Base-by-base conservation (phyloP, 2,888 invertebrate species). In the Netelia melanura region DNA sequence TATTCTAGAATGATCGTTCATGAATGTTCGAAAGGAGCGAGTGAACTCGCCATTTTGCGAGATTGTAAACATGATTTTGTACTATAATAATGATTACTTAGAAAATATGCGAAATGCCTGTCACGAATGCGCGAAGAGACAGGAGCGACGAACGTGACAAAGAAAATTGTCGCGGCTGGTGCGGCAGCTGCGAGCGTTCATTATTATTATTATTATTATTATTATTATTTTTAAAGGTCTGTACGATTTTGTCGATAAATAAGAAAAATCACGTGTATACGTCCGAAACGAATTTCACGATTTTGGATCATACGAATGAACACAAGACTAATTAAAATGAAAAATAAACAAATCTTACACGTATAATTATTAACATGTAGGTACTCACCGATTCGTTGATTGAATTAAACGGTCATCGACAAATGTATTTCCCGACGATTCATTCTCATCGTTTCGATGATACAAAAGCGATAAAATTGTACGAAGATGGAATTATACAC, bases 41-140 rank as follows among this genome's bases (percentile, higher is more conserved):
- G 77, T 61, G n/a, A 62, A 62, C 70, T 83, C 64, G 62, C 81
- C 48, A 67, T 62, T 58, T 62, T 61, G 84, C 83, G 86, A 85
- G 65, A 85, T 83, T 62, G 64, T 78, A 75, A 72, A 81, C 83
- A 86, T 86, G 81, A 86, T 86, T 87, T 87, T 88, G 88, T 88
- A 88, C 84, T 83, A 87, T 86, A 88, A 87, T 86, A 88, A 86
- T 83, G 83, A 84, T 84, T 86, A 85, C 83, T 87, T 85, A 85
- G 85, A 87, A 84, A 83, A 86, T 87, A 87, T 85, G 85, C 74
- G 71, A 86, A 83, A 84, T 84, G 72, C 58, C 70, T 83, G 75
- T 70, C 76, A 38, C 71, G 3, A 81, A 76, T 64, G 56, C 65
- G 54, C 62, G 65, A 76, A 68, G 54, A 17, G 25, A 54, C 17